phyloP scores from a whole-genome alignment of 2,888 invertebrate genomes.

The Calameuta pallipes region DNA sequence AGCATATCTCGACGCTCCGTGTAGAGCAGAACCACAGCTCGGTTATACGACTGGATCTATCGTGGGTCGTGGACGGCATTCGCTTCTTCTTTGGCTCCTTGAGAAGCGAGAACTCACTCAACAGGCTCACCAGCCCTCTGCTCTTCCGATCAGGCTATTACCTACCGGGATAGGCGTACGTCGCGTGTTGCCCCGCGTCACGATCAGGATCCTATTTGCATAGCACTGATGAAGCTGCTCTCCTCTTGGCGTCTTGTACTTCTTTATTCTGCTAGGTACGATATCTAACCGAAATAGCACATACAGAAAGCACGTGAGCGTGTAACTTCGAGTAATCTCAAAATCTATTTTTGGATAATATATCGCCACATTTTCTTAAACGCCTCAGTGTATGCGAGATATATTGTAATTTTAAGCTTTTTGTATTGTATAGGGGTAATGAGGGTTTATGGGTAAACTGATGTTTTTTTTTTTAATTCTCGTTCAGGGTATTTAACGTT shows the following conservation, averaged over 20 bases:
- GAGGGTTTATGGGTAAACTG: not conserved
- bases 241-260: conserved; percentile 22
- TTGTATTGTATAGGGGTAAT: not conserved
- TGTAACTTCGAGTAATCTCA: not conserved
- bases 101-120: conserved; percentile 50
- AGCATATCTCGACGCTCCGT: conserved; percentile 62
- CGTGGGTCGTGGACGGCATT: conserved; percentile 46
- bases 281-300: not conserved
- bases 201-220: conserved; percentile 64
- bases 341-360: not conserved
- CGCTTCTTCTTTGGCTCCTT: conserved; percentile 5
- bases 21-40: conserved; percentile 44
- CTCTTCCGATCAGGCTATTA: not conserved
- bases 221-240: conserved; percentile 62
- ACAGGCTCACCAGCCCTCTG: conserved; percentile 18
- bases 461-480: not conserved
- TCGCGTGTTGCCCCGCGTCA: conserved; percentile 62
- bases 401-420: not conserved
- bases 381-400: not conserved
- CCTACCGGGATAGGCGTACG: conserved; percentile 13
- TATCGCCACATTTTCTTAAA: not conserved
- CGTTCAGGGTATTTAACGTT: not conserved
- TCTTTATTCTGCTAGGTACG: not conserved
- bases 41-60: conserved; percentile 37
- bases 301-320: not conserved